Percentiles rank a stretch among this genome's conserved stretches.
Evolutionary conservation across 2,797 vertebrate genomes (phyloP).

Genomic region (Oceanodroma leucorhoa): DNA sequence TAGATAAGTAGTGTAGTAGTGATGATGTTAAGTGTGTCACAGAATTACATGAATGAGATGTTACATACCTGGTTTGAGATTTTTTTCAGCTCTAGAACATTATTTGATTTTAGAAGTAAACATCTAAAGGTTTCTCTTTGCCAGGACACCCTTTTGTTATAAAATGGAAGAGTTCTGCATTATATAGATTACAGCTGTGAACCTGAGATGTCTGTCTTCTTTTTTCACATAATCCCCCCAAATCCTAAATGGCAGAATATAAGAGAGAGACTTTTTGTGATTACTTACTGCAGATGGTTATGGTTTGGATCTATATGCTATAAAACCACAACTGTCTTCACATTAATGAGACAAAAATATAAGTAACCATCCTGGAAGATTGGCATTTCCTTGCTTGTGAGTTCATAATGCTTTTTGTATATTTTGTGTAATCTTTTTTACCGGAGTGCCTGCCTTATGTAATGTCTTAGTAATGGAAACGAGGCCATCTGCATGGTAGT

Average conservation of each 20-base stretch:
- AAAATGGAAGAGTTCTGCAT: background rate
- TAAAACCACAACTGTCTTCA: background rate
- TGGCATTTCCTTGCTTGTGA: background rate
- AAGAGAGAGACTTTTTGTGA: background rate
- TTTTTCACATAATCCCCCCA: background rate
- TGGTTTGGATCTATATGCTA: background rate
- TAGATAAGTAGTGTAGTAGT: background rate
- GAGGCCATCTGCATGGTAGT: background rate
- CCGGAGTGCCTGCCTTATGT: slow-evolving; percentile 12
- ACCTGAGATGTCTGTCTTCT: background rate
- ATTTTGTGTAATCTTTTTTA: slow-evolving; percentile 24
- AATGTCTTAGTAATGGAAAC: slow-evolving; percentile 11
- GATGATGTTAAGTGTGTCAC: background rate
- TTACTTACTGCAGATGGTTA: background rate
- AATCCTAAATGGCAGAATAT: background rate
- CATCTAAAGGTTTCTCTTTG: background rate
- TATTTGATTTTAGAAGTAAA: background rate
- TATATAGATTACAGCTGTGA: background rate
- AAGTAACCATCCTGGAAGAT: background rate
- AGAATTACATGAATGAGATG: background rate
- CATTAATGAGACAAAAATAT: background rate
- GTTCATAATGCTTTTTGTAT: background rate
- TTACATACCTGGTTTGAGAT: background rate
- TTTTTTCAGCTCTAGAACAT: background rate
- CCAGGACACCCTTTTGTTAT: background rate